Evolutionary conservation across 2,797 vertebrate species (phyloP).

Genomic region (Diplodus sargus): DNA sequence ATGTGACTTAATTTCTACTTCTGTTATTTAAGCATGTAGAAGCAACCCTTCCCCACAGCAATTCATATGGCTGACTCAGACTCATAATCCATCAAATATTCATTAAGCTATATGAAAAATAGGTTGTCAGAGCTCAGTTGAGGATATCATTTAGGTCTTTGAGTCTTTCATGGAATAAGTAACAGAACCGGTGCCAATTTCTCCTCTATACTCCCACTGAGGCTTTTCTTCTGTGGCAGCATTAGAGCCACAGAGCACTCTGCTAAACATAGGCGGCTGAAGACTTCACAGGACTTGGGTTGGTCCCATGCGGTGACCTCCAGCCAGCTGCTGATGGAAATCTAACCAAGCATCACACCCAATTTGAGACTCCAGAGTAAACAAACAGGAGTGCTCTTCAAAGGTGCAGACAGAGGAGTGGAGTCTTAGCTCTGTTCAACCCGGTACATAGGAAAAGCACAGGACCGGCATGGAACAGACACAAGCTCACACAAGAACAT

Average conservation of each 20-base stretch:
- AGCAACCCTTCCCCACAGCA: constrained; percentile 49
- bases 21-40: constrained; percentile 60
- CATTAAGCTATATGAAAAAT: constrained; percentile 74
- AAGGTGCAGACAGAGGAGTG: constrained; percentile 48
- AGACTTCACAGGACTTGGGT: constrained; percentile 64
- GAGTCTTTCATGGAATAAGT: constrained; percentile 64
- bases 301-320: constrained; percentile 70
- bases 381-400: constrained; percentile 72
- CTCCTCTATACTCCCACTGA: constrained; percentile 24
- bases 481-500: background rate
- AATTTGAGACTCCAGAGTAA: constrained; percentile 73
- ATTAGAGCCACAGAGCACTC: constrained; percentile 39
- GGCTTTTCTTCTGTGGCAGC: constrained; percentile 36
- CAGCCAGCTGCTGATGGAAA: constrained; percentile 73
- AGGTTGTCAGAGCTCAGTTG: constrained; percentile 63
- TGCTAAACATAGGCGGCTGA: constrained; percentile 63
- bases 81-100: constrained; percentile 73
- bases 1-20: constrained; percentile 53
- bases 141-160: constrained; percentile 67
- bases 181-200: constrained; percentile 53
- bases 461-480: background rate
- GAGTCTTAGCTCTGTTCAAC: constrained; percentile 17
- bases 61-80: constrained; percentile 60
- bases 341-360: constrained; percentile 74
- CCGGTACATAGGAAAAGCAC: background rate